A percentile compares a stretch with the other conserved stretches of the same genome.
Evolutionary conservation across 2,888 invertebrate species (phyloP).

Genomic region (Zeuzera pyrina): DNA sequence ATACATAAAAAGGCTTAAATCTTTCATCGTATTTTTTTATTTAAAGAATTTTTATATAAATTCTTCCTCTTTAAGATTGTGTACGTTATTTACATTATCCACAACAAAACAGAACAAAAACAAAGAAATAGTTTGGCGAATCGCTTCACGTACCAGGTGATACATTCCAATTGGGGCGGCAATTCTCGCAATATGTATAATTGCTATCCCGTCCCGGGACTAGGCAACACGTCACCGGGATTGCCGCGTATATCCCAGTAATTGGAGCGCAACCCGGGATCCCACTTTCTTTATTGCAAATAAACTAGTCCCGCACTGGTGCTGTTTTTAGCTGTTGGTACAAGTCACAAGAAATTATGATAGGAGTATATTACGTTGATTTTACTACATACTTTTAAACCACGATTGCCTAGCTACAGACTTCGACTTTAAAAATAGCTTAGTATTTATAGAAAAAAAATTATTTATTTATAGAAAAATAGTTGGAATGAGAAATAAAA

Average conservation of each 20-base stretch:
- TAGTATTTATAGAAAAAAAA: no score
- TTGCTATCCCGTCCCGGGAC: constrained; percentile 47
- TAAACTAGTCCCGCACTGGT: constrained; percentile 65
- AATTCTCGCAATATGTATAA: constrained; percentile 58
- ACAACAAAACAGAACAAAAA: constrained; percentile 21
- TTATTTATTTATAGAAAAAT: no score
- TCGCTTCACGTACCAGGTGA: constrained; percentile 29
- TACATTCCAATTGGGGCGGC: constrained; percentile 39
- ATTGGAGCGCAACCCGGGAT: constrained; percentile 69
- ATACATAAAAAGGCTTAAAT: no score
- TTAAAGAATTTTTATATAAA: no score
- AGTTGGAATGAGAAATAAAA: no score
- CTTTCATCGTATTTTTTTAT: no score
- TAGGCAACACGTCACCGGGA: constrained; percentile 64
- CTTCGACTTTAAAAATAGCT: no score
- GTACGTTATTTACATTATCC: no score
- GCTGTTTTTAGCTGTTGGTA: constrained; percentile 42
- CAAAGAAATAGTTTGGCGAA: constrained; percentile 28
- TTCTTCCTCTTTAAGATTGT: no score
- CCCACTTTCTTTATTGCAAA: constrained; percentile 72
- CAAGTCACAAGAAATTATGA: constrained; percentile 13
- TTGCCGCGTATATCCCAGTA: constrained; percentile 69
- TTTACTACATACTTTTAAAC: no score
- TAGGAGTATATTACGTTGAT: no score
- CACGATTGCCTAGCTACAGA: no score